Evolutionary conservation across 2,113 vertebrate genomes (phyloP).

Genomic region (Halcyon senegalensis): DNA sequence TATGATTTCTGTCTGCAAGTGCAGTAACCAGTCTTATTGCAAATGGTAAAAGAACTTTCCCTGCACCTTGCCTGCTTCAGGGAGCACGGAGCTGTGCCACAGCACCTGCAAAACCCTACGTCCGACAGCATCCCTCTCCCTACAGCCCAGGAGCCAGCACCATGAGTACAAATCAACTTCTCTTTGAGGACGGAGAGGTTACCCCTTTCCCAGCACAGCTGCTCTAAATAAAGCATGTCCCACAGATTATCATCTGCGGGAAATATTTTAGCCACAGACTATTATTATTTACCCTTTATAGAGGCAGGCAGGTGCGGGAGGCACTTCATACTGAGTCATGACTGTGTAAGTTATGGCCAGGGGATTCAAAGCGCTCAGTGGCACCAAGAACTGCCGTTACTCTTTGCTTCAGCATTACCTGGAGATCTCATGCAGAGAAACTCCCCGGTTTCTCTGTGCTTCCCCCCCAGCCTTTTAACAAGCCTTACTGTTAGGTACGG

Average conservation of each 20-base stretch:
- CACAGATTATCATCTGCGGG: constrained; percentile 22
- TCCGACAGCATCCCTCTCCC: neutral
- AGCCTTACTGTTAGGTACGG: neutral
- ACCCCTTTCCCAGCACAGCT: neutral
- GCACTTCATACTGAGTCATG: neutral
- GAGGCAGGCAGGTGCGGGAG: constrained; percentile 15
- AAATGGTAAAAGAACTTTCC: neutral
- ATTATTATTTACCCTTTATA: constrained; percentile 39
- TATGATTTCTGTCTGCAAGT: neutral
- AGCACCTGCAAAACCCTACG: neutral
- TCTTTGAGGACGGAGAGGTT: neutral
- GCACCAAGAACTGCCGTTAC: neutral
- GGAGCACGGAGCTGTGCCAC: fast-evolving
- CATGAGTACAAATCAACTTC: neutral
- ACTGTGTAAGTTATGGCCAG: neutral
- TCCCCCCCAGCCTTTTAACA: neutral
- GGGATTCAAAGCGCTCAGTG: neutral
- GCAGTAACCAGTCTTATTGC: fast-evolving
- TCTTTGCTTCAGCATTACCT: neutral
- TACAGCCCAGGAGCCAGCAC: fast-evolving
- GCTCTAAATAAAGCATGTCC: constrained; percentile 22
- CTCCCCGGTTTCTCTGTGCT: fast-evolving
- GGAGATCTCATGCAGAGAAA: neutral
- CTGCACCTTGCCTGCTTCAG: fast-evolving
- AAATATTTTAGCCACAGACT: constrained; percentile 40